Conservation (phyloP, 2,797 vertebrate genomes). For the Bovichtus diacanthus region DNA sequence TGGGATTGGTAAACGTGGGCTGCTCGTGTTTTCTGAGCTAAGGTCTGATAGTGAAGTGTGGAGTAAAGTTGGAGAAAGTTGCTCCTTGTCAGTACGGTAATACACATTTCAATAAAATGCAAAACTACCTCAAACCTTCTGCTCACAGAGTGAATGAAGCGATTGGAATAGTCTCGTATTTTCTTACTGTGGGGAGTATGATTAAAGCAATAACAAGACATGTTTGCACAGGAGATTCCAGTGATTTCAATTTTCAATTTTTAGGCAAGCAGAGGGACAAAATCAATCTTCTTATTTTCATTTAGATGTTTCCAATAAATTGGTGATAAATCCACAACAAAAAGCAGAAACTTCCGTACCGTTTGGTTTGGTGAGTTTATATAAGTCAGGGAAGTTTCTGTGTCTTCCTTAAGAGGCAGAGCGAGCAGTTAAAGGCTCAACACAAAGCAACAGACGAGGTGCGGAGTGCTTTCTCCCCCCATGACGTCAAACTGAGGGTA, state of each 20-base stretch:
- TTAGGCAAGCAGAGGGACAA: too few species aligned
- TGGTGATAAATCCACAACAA: background rate
- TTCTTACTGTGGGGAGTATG: background rate
- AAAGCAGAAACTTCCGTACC: background rate
- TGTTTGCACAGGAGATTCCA: background rate
- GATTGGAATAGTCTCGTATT: background rate
- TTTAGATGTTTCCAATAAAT: background rate
- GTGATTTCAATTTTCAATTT: background rate
- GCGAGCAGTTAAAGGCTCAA: constrained; percentile 9
- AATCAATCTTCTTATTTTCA: background rate
- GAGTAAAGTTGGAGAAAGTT: too few species aligned
- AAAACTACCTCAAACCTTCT: background rate
- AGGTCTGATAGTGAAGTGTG: too few species aligned
- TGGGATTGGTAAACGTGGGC: too few species aligned
- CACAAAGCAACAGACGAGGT: constrained; percentile 6
- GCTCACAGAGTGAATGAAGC: background rate
- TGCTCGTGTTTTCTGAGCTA: too few species aligned
- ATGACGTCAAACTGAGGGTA: constrained; percentile 39
- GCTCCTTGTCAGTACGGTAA: too few species aligned
- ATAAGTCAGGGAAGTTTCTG: background rate
- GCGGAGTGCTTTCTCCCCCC: constrained; percentile 6
- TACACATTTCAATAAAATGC: too few species aligned
- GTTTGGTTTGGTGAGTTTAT: background rate
- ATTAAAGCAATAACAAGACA: background rate
- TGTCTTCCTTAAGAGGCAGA: background rate